Percentiles rank a stretch among this genome's conserved stretches.
phyloP scores from a whole-genome alignment of 2,888 invertebrate genomes.

The Galeopsomyia nigrocyanea region DNA sequence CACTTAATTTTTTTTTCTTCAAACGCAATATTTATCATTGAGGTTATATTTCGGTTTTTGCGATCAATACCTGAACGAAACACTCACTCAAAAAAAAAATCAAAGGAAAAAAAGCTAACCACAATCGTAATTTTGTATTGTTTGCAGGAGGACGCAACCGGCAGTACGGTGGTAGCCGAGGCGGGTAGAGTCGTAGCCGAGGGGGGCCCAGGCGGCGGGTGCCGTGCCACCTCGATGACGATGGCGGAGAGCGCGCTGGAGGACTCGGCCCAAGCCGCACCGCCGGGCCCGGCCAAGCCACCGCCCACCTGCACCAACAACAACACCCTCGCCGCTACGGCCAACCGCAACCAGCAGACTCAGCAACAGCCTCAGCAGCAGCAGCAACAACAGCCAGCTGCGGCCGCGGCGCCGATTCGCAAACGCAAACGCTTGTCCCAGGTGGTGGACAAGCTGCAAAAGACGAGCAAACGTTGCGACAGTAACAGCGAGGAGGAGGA shows the following conservation, averaged over 20 bases:
- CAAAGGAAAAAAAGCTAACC: too few species aligned
- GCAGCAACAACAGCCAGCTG: constrained; percentile 1
- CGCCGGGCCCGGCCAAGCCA: constrained; percentile 70
- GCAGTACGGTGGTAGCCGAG: constrained; percentile 67
- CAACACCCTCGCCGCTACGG: constrained; percentile 74
- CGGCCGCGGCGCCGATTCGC: constrained; percentile 58
- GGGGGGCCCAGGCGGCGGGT: constrained; percentile 69
- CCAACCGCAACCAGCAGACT: constrained; percentile 73
- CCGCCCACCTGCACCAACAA: constrained; percentile 71
- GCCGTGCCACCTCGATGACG: constrained; percentile 74
- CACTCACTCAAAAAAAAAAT: too few species aligned
- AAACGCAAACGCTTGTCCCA: constrained; percentile 86
- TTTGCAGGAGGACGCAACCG: constrained; percentile 65
- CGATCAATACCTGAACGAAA: background rate
- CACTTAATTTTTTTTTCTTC: background rate
- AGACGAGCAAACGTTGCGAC: constrained; percentile 60
- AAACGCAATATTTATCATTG: background rate
- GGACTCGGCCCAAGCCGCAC: constrained; percentile 74
- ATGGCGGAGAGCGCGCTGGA: constrained; percentile 80
- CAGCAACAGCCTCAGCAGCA: background rate
- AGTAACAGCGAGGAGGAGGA: constrained; percentile 61
- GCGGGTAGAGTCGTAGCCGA: constrained; percentile 64
- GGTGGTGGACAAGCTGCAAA: constrained; percentile 82
- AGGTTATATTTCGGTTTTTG: constrained; percentile 37
- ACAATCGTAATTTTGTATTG: constrained; percentile 33